phyloP scores from a whole-genome alignment of 2,888 invertebrate species.

The Drosophila barbarae region DNA sequence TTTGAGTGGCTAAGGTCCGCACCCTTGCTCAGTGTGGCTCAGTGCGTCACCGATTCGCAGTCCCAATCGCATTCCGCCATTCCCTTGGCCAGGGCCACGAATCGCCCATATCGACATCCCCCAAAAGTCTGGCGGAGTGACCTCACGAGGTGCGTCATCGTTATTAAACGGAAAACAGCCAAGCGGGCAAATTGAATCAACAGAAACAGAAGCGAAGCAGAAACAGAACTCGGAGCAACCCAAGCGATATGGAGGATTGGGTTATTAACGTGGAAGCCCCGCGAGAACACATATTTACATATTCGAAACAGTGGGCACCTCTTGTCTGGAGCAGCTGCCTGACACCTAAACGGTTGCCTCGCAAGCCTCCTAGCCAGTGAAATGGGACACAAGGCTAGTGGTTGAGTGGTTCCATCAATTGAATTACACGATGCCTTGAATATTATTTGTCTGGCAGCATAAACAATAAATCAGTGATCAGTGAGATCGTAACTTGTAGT shows the following conservation, averaged over 20 bases:
- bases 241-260: conserved; percentile 11
- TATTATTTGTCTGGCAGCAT: background rate
- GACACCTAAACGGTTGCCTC: background rate
- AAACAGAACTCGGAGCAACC: conserved; percentile 14
- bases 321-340: background rate
- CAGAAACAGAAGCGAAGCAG: conserved; percentile 24
- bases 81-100: conserved; percentile 14
- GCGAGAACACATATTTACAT: background rate
- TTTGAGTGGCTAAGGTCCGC: conserved; percentile 28
- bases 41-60: conserved; percentile 56
- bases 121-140: conserved; percentile 49
- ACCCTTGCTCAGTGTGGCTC: conserved; percentile 13
- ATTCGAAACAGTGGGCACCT: background rate
- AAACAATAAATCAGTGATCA: background rate
- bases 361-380: background rate
- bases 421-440: conserved; percentile 1
- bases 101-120: conserved; percentile 35
- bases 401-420: conserved; percentile 9
- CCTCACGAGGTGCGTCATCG: conserved; percentile 69
- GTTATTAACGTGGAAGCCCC: conserved; percentile 19
- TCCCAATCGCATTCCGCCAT: conserved; percentile 1
- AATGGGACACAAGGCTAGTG: conserved; percentile 5
- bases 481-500: background rate
- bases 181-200: conserved; percentile 29
- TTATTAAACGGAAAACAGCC: conserved; percentile 50